phyloP scores from a whole-genome alignment of 1,140 invertebrate genomes.

The Drosophila mojavensis region DNA sequence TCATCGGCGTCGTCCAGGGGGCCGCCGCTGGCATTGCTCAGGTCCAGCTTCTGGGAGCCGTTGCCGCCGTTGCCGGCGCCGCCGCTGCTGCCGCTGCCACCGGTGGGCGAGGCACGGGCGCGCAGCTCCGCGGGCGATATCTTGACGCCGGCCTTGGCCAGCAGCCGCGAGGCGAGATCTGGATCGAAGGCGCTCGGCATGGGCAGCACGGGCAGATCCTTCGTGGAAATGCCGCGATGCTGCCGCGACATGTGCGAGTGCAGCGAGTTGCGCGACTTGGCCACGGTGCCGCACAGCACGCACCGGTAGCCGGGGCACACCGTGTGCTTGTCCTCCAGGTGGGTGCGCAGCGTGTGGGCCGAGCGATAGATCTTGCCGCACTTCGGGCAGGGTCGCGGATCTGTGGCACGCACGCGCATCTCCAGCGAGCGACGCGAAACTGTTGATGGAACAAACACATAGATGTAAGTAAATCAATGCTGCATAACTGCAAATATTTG shows the following conservation, averaged over 20 bases:
- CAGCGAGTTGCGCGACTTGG: constrained; percentile 94
- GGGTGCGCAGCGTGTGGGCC: constrained; percentile 94
- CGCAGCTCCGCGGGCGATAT: constrained; percentile 92
- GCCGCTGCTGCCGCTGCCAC: constrained; percentile 88
- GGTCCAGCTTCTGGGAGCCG: constrained; percentile 90
- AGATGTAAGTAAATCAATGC: neutral
- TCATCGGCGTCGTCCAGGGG: constrained; percentile 85
- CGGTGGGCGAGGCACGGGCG: constrained; percentile 91
- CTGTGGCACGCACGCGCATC: constrained; percentile 94
- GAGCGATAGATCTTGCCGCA: constrained; percentile 96
- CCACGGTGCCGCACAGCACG: constrained; percentile 95
- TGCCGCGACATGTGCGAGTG: constrained; percentile 97
- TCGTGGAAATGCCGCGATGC: constrained; percentile 95
- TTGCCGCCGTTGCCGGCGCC: constrained; percentile 87
- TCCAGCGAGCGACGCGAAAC: constrained; percentile 91
- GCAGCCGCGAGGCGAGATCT: constrained; percentile 91
- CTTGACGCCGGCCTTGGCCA: constrained; percentile 94
- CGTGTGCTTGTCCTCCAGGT: constrained; percentile 96
- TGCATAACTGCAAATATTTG: too few relatives aligned
- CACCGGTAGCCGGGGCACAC: constrained; percentile 95
- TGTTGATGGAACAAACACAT: constrained; percentile 62
- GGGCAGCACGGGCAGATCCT: constrained; percentile 94
- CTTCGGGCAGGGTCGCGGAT: constrained; percentile 95
- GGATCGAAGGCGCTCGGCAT: constrained; percentile 96
- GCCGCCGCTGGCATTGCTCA: constrained; percentile 83